A percentile compares a stretch with the other conserved stretches of the same genome.
phyloP scores from a whole-genome alignment of 1,140 invertebrate genomes.

The Leucophenga varia region DNA sequence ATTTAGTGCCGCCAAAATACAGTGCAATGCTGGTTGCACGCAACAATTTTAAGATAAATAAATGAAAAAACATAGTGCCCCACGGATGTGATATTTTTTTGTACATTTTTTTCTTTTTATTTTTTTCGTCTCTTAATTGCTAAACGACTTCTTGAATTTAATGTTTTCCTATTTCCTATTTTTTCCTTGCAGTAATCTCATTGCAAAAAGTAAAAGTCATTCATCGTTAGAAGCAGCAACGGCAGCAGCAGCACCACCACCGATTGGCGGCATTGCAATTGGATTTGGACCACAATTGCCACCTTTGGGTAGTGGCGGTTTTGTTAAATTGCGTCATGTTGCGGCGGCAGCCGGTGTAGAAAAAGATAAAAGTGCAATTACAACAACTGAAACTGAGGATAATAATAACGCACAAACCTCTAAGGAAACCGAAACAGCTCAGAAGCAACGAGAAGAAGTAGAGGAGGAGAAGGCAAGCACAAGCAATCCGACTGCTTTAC shows the following conservation, averaged over 20 bases:
- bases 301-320: constrained; percentile 35
- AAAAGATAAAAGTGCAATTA: constrained; percentile 22
- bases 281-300: constrained; percentile 48
- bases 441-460: constrained; percentile 9
- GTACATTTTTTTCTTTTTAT: too few relatives aligned
- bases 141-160: too few relatives aligned
- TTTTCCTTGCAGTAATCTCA: constrained; percentile 44
- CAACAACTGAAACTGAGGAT: constrained; percentile 9
- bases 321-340: constrained; percentile 54
- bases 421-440: constrained; percentile 17
- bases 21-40: too few relatives aligned
- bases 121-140: too few relatives aligned
- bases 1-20: too few relatives aligned
- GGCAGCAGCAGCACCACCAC: not conserved
- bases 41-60: too few relatives aligned
- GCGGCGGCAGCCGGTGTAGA: constrained; percentile 6
- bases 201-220: constrained; percentile 56
- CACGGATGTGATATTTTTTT: too few relatives aligned
- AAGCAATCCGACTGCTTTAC: constrained; percentile 30
- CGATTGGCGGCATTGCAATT: constrained; percentile 23
- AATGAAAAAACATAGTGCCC: too few relatives aligned
- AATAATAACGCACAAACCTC: not conserved
- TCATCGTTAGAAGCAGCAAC: constrained; percentile 28
- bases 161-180: too few relatives aligned
- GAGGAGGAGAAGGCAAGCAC: constrained; percentile 6